Evolutionary conservation across 2,113 vertebrate genomes (phyloP).

Genomic region (Eidolon helvum): DNA sequence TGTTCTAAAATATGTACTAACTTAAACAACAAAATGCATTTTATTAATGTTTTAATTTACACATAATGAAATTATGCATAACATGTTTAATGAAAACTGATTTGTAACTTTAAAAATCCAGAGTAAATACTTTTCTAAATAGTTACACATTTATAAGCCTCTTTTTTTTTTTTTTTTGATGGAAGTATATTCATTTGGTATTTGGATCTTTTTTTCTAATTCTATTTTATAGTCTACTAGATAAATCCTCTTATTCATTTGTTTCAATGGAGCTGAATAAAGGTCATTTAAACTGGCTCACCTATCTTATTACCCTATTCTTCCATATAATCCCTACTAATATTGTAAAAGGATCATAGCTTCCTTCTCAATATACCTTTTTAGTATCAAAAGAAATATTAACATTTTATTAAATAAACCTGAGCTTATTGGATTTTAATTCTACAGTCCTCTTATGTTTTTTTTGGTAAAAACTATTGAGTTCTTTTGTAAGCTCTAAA

Average conservation of each 20-base stretch:
- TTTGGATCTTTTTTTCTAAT: conserved; percentile 75
- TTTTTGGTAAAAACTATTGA: conserved; percentile 58
- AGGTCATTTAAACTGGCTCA: conserved; percentile 82
- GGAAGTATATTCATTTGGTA: conserved; percentile 64
- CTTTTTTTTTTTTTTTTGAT: background rate
- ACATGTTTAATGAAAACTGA: background rate
- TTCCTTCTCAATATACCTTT: conserved; percentile 68
- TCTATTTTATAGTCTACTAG: conserved; percentile 70
- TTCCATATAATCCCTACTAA: conserved; percentile 79
- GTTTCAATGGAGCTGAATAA: conserved; percentile 81
- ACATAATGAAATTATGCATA: background rate
- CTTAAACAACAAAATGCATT: background rate
- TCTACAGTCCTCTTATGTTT: conserved; percentile 61
- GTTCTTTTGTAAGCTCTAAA: conserved; percentile 64
- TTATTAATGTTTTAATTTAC: background rate
- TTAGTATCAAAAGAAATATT: conserved; percentile 72
- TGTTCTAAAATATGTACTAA: background rate
- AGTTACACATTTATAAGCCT: conserved; percentile 67
- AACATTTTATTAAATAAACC: conserved; percentile 81
- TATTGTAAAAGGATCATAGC: conserved; percentile 70
- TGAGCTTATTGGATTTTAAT: conserved; percentile 69
- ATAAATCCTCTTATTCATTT: conserved; percentile 83
- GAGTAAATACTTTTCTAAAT: conserved; percentile 59
- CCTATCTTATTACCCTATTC: conserved; percentile 75
- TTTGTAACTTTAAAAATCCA: conserved; percentile 65